Evolutionary conservation across 2,113 vertebrate species (phyloP).

Genomic region (Oncorhynchus nerka): DNA sequence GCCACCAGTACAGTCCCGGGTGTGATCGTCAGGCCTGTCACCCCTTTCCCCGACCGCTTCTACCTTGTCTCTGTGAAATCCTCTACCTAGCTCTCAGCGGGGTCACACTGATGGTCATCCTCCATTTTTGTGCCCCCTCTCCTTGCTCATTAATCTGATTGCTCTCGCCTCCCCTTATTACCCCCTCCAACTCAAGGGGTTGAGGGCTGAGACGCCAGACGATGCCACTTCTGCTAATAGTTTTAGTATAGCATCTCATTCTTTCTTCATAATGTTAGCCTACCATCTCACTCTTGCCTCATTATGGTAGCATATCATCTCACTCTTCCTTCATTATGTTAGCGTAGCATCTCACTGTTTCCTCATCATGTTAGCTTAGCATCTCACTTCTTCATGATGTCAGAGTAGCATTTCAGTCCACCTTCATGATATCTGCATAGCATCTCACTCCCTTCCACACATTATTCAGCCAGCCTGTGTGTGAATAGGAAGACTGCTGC

Average conservation of each 20-base stretch:
- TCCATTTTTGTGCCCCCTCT: background rate
- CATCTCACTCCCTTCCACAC: background rate
- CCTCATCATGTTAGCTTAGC: background rate
- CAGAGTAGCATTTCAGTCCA: background rate
- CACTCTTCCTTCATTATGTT: background rate
- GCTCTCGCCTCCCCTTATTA: background rate
- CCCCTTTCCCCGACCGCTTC: no score
- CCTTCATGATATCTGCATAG: background rate
- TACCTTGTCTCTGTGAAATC: background rate
- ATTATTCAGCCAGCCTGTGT: background rate
- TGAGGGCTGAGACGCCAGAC: background rate
- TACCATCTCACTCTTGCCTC: background rate
- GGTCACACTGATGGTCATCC: background rate
- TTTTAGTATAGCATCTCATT: background rate
- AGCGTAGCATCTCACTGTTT: background rate
- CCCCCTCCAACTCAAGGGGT: background rate
- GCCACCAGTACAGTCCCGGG: no score
- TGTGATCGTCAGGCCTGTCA: background rate
- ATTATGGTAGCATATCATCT: background rate
- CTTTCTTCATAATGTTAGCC: background rate
- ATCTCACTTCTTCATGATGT: background rate
- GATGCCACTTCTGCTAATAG: background rate
- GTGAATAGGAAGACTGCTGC: background rate
- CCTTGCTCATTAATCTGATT: background rate
- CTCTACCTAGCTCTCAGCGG: background rate